Conservation (phyloP, 2,888 invertebrate genomes). For the Hydraecia micacea region DNA sequence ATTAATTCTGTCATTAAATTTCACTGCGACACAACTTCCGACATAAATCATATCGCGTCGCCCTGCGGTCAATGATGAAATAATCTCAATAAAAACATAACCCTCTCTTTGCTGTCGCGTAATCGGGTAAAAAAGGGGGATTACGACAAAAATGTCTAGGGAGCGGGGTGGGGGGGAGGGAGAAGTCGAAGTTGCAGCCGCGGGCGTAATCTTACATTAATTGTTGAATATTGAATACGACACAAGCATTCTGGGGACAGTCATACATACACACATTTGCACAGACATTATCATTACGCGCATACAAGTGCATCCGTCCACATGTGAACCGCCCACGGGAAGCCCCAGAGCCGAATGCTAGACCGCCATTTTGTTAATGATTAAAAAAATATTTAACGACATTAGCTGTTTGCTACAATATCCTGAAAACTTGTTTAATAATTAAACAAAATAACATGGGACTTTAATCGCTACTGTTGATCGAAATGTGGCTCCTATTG, state of each 20-base stretch:
- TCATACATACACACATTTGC: slow-evolving; percentile 69
- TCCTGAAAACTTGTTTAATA: slow-evolving; percentile 2
- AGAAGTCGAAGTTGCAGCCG: slow-evolving; percentile 68
- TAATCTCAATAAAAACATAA: slow-evolving; percentile 63
- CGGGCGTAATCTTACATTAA: slow-evolving; percentile 69
- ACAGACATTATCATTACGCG: slow-evolving; percentile 64
- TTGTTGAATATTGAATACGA: slow-evolving; percentile 78
- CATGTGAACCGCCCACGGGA: slow-evolving; percentile 69
- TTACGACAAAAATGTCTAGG: slow-evolving; percentile 42
- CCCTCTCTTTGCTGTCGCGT: background rate
- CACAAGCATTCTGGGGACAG: slow-evolving; percentile 75
- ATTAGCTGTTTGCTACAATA: slow-evolving; percentile 18
- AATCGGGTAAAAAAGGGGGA: slow-evolving; percentile 24
- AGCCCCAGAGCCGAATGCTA: slow-evolving; percentile 70
- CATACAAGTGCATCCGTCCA: slow-evolving; percentile 67
- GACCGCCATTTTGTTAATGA: slow-evolving; percentile 65
- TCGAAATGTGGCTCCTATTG: slow-evolving; percentile 4
- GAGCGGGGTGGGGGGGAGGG: background rate
- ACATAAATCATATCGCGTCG: slow-evolving; percentile 24
- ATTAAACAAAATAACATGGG: slow-evolving; percentile 40
- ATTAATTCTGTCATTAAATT: slow-evolving; percentile 71
- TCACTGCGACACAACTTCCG: slow-evolving; percentile 67
- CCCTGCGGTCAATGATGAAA: slow-evolving; percentile 33
- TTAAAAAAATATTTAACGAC: slow-evolving; percentile 22
- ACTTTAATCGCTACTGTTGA: background rate